Percentiles rank a stretch among this genome's conserved stretches.
Conservation (phyloP, 2,797 vertebrate species). For the Kryptopterus vitreolus region DNA sequence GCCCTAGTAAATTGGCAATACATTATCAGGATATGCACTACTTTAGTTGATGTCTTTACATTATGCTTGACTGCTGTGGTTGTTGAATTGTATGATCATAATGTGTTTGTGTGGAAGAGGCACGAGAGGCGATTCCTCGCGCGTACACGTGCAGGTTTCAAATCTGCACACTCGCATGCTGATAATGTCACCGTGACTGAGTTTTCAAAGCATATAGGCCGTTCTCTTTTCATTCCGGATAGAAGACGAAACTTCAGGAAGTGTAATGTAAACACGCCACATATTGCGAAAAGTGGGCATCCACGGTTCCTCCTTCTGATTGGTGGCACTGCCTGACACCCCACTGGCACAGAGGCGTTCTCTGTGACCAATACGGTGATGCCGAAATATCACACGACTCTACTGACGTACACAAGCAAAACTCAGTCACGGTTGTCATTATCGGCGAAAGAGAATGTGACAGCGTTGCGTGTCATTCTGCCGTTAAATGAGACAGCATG, state of each 20-base stretch:
- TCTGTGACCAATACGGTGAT: constrained; percentile 70
- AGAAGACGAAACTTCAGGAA: not conserved
- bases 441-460: constrained; percentile 35
- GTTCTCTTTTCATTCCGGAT: not conserved
- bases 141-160: constrained; percentile 25
- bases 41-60: constrained; percentile 62
- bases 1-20: constrained; percentile 59
- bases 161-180: constrained; percentile 37
- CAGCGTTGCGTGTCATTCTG: constrained; percentile 55
- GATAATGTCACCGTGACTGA: constrained; percentile 70
- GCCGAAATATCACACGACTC: constrained; percentile 58
- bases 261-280: constrained; percentile 66
- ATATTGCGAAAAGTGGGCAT: constrained; percentile 78
- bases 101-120: constrained; percentile 42
- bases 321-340: constrained; percentile 72
- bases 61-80: constrained; percentile 56
- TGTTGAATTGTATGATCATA: constrained; percentile 56
- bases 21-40: constrained; percentile 59
- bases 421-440: constrained; percentile 71
- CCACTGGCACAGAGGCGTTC: constrained; percentile 77
- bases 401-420: constrained; percentile 38
- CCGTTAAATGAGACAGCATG: constrained; percentile 31
- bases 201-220: constrained; percentile 40
- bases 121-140: constrained; percentile 12
- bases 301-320: constrained; percentile 71